A percentile compares a stretch with the other conserved stretches of the same genome.
These are phyloP conservation scores for Microplitis manilae DNA, from an alignment of 2,888 invertebrate species.

Conservation along the genomic window DNA sequence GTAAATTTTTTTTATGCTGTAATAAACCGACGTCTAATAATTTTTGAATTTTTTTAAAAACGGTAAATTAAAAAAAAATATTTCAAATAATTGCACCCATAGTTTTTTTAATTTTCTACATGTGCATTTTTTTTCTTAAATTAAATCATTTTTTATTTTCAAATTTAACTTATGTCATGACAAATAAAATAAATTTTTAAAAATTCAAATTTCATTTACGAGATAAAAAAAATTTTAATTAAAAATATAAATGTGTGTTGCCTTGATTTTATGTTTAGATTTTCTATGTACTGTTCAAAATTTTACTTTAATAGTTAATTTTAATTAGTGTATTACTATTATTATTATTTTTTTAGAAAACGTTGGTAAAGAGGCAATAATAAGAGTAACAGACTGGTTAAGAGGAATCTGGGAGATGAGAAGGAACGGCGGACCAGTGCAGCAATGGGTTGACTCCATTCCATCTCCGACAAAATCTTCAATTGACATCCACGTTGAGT, in stretches of 20 bases:
- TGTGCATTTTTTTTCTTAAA: too few species aligned
- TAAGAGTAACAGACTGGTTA: conserved; percentile 67
- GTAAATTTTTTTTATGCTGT: neutral
- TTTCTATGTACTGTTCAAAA: neutral
- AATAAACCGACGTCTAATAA: too few species aligned
- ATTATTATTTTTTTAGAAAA: conserved; percentile 57
- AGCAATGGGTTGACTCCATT: conserved; percentile 84
- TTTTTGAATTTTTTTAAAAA: too few species aligned
- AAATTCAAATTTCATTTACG: too few species aligned
- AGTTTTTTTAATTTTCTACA: too few species aligned
- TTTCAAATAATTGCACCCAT: too few species aligned
- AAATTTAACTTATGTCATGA: too few species aligned
- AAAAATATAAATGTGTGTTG: too few species aligned
- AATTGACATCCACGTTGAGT: conserved; percentile 41
- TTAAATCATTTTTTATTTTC: too few species aligned
- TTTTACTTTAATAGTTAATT: conserved; percentile 1
- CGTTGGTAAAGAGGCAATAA: conserved; percentile 63
- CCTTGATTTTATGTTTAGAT: neutral
- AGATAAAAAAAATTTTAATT: too few species aligned
- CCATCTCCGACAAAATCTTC: conserved; percentile 69
- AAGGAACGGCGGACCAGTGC: conserved; percentile 79
- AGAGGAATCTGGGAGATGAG: conserved; percentile 74
- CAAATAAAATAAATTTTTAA: too few species aligned
- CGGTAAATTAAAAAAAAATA: too few species aligned
- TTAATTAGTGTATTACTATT: conserved; percentile 17